Percentiles rank a stretch among this genome's conserved stretches.
These are phyloP conservation scores for Siphamia tubifer DNA, from an alignment of 2,113 vertebrate genomes.

Conservation along the genomic window DNA sequence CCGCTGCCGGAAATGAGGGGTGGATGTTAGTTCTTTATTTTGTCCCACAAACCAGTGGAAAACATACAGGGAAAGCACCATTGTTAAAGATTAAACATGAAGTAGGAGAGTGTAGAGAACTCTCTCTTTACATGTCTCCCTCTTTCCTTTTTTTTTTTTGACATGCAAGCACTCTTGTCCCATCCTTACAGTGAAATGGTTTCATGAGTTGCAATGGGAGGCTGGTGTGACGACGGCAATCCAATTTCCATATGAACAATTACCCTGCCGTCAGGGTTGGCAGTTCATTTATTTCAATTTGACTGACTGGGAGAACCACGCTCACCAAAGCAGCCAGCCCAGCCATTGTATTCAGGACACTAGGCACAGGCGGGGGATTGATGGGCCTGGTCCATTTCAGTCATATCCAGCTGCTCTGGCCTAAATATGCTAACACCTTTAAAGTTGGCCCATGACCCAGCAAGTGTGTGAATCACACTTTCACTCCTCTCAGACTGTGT, in stretches of 20 bases:
- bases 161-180: conserved; percentile 38
- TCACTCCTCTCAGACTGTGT: background rate
- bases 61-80: conserved; percentile 17
- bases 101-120: conserved; percentile 31
- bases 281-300: conserved; percentile 84
- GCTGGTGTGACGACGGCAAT: conserved; percentile 68
- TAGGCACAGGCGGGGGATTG: conserved; percentile 24
- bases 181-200: conserved; percentile 49
- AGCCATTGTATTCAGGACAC: conserved; percentile 60
- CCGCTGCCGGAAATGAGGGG: conserved; percentile 27
- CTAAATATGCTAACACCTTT: conserved; percentile 59
- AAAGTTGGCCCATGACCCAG: conserved; percentile 43
- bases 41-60: background rate
- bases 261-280: conserved; percentile 74
- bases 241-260: conserved; percentile 83
- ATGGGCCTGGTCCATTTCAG: conserved; percentile 36
- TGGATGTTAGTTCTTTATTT: conserved; percentile 25
- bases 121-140: conserved; percentile 36
- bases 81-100: conserved; percentile 60
- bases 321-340: conserved; percentile 49
- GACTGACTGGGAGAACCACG: conserved; percentile 66
- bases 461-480: conserved; percentile 9
- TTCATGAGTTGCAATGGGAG: conserved; percentile 53
- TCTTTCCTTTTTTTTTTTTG: conserved; percentile 16
- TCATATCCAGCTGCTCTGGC: conserved; percentile 52